Percentiles rank a stretch among this genome's conserved stretches.
phyloP scores from a whole-genome alignment of 2,888 invertebrate species.

The Cabera pusaria region DNA sequence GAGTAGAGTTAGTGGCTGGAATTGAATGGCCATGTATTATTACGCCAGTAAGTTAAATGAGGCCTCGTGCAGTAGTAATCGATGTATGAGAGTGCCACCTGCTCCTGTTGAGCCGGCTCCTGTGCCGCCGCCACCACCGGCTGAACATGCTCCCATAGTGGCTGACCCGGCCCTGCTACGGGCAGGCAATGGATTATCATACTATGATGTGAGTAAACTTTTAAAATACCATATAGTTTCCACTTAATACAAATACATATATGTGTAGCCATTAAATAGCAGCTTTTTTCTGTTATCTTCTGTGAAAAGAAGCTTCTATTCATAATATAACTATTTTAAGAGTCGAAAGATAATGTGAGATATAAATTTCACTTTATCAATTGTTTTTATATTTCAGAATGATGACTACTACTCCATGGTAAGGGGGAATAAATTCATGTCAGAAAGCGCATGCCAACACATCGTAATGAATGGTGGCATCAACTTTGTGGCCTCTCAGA shows the following conservation, averaged over 20 bases:
- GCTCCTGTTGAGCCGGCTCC: conserved; percentile 60
- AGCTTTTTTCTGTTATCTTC: too few relatives aligned
- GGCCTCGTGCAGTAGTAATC: conserved; percentile 81
- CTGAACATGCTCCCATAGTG: conserved; percentile 62
- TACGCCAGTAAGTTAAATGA: conserved; percentile 87
- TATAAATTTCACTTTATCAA: too few relatives aligned
- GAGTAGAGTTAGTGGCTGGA: conserved; percentile 47
- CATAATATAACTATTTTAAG: too few relatives aligned
- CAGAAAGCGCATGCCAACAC: conserved; percentile 67
- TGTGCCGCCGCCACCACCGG: conserved; percentile 60
- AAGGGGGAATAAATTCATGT: conserved; percentile 71
- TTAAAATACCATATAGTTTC: background rate
- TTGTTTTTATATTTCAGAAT: conserved; percentile 52
- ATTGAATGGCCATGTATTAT: conserved; percentile 87
- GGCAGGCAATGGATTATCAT: conserved; percentile 64
- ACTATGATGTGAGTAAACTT: conserved; percentile 74
- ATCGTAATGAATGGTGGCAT: conserved; percentile 75
- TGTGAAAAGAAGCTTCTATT: too few relatives aligned
- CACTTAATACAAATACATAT: too few relatives aligned
- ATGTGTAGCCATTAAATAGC: too few relatives aligned
- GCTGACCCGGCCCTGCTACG: conserved; percentile 61
- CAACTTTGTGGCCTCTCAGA: conserved; percentile 62
- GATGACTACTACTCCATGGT: conserved; percentile 79
- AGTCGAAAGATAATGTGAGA: too few relatives aligned
- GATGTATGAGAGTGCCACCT: conserved; percentile 74